phyloP scores from a whole-genome alignment of 2,797 vertebrate genomes.

The Eulemur rubriventer region DNA sequence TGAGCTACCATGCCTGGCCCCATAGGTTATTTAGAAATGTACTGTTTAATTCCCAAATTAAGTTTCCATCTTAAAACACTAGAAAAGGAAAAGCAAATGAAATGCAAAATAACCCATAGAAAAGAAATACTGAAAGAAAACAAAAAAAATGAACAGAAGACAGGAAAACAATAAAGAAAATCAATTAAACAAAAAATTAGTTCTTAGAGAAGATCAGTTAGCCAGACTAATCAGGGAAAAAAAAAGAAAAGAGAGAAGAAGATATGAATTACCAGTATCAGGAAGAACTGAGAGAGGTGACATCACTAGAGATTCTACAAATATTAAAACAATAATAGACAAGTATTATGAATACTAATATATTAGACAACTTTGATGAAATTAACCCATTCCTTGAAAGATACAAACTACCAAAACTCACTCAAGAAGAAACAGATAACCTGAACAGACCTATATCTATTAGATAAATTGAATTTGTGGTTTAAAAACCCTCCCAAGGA shows the following conservation, averaged over 20 bases:
- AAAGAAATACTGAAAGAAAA: background rate
- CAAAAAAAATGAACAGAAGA: background rate
- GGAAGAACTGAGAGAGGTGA: background rate
- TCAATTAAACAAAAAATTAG: background rate
- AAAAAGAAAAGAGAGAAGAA: background rate
- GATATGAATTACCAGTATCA: background rate
- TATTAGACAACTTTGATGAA: background rate
- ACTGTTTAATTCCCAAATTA: background rate
- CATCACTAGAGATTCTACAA: background rate
- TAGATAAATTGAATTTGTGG: background rate
- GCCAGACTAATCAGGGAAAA: no score
- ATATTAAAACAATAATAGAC: background rate
- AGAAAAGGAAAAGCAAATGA: background rate
- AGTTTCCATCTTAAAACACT: background rate
- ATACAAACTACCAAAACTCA: background rate
- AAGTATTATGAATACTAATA: background rate
- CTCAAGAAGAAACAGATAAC: background rate
- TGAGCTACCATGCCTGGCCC: background rate
- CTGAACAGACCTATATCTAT: background rate
- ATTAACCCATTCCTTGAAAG: background rate
- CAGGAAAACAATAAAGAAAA: background rate
- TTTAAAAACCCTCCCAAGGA: background rate
- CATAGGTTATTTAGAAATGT: no score
- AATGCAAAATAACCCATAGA: background rate
- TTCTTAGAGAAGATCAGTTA: background rate